Conservation (phyloP, 1,140 invertebrate genomes). For the Goniozus legneri region DNA sequence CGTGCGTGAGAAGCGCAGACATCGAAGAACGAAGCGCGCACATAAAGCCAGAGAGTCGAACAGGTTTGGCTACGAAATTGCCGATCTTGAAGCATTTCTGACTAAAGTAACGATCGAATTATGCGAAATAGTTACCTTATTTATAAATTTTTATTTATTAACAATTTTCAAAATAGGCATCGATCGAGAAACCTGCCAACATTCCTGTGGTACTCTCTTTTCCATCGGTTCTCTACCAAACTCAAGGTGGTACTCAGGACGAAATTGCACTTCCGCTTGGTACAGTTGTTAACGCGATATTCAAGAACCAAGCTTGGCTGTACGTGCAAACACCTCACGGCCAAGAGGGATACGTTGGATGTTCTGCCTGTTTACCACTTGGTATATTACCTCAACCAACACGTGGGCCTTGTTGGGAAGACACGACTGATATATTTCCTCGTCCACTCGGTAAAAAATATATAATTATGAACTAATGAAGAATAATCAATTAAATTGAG, state of each 20-base stretch:
- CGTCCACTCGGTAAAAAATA: conserved; percentile 52
- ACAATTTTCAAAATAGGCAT: conserved; percentile 56
- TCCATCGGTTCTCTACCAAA: conserved; percentile 72
- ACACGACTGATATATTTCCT: conserved; percentile 73
- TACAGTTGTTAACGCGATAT: conserved; percentile 80
- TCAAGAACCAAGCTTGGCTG: conserved; percentile 78
- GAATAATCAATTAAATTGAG: background rate
- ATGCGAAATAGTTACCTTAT: background rate
- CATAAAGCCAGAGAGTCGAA: conserved; percentile 33
- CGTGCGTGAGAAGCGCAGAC: conserved; percentile 30
- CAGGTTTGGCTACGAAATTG: conserved; percentile 70
- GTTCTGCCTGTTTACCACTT: conserved; percentile 69
- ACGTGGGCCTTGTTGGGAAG: conserved; percentile 71
- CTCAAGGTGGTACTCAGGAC: conserved; percentile 65
- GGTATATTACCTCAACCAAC: conserved; percentile 63
- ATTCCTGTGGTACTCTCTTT: conserved; percentile 77
- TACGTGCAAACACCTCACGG: conserved; percentile 78
- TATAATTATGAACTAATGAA: background rate
- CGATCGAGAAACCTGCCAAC: conserved; percentile 70
- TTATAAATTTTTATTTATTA: conserved; percentile 4
- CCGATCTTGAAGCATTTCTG: conserved; percentile 70
- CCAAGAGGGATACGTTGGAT: conserved; percentile 75
- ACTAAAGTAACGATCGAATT: conserved; percentile 59
- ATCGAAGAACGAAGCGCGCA: conserved; percentile 32
- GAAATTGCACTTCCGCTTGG: conserved; percentile 72